Conservation (phyloP, 2,888 invertebrate species). For the Argyra leucocephala region DNA sequence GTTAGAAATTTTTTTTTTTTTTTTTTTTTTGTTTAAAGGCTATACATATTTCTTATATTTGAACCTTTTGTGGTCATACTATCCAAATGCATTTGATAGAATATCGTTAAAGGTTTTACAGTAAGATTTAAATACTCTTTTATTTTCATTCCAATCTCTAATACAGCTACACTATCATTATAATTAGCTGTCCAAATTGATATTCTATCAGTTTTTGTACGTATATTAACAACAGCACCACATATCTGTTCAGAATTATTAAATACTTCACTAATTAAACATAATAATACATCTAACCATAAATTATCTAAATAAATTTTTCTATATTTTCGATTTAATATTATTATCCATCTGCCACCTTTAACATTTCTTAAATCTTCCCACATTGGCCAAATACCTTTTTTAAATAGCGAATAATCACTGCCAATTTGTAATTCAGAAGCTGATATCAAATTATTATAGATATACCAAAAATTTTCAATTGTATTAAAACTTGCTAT, state of each 20-base stretch:
- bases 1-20: no score
- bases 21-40: conserved; percentile 34
- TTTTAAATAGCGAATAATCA: conserved; percentile 72
- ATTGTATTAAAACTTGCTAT: conserved; percentile 86
- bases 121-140: conserved; percentile 73
- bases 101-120: conserved; percentile 46
- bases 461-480: conserved; percentile 94
- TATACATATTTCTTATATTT: conserved; percentile 54
- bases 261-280: conserved; percentile 94
- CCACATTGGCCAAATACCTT: conserved; percentile 75
- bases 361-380: conserved; percentile 75
- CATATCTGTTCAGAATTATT: conserved; percentile 89
- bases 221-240: conserved; percentile 92
- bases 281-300: conserved; percentile 75
- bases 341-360: conserved; percentile 76
- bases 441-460: conserved; percentile 77
- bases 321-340: conserved; percentile 62
- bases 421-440: conserved; percentile 69
- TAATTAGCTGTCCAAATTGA: conserved; percentile 86
- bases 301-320: conserved; percentile 61
- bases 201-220: conserved; percentile 88
- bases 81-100: conserved; percentile 76
- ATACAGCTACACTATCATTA: conserved; percentile 62
- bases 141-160: conserved; percentile 82
- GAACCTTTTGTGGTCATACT: conserved; percentile 76